These are phyloP conservation scores for Galagoides demidoff DNA, from an alignment of 2,797 vertebrate genomes.

Conservation along the genomic window DNA sequence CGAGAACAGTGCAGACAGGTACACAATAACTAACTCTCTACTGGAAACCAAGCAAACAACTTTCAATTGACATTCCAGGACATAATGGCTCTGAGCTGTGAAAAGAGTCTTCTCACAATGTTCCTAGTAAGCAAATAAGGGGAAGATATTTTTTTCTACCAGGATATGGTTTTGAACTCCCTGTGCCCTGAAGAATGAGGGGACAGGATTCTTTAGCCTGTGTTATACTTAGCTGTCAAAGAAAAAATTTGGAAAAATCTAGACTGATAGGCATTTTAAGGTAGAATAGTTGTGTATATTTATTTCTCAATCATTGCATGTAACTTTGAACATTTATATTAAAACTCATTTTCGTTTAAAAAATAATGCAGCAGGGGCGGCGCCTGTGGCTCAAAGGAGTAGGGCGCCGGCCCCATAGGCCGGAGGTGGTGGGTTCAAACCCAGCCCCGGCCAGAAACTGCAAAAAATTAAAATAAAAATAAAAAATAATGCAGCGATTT, in stretches of 20 bases:
- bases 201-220: not conserved
- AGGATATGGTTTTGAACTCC: not conserved
- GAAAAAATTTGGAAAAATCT: slow-evolving; percentile 10
- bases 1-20: slow-evolving; percentile 60
- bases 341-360: slow-evolving; percentile 34
- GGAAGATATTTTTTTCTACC: slow-evolving; percentile 20
- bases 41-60: slow-evolving; percentile 73
- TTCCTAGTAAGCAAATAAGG: slow-evolving; percentile 67
- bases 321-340: slow-evolving; percentile 8
- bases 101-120: slow-evolving; percentile 66
- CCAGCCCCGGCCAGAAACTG: too few relatives aligned
- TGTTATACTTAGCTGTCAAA: not conserved
- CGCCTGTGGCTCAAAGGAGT: too few relatives aligned
- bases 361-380: not conserved
- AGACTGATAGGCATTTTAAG: not conserved
- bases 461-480: too few relatives aligned
- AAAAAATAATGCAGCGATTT: slow-evolving; percentile 22
- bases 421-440: too few relatives aligned
- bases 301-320: not conserved
- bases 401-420: too few relatives aligned
- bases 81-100: slow-evolving; percentile 68
- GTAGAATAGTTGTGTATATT: not conserved
- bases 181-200: not conserved
- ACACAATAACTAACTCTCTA: slow-evolving; percentile 69
- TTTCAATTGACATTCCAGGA: slow-evolving; percentile 64